These are phyloP conservation scores for Bovichtus variegatus DNA, from an alignment of 2,797 vertebrate species.

Conservation along the genomic window DNA sequence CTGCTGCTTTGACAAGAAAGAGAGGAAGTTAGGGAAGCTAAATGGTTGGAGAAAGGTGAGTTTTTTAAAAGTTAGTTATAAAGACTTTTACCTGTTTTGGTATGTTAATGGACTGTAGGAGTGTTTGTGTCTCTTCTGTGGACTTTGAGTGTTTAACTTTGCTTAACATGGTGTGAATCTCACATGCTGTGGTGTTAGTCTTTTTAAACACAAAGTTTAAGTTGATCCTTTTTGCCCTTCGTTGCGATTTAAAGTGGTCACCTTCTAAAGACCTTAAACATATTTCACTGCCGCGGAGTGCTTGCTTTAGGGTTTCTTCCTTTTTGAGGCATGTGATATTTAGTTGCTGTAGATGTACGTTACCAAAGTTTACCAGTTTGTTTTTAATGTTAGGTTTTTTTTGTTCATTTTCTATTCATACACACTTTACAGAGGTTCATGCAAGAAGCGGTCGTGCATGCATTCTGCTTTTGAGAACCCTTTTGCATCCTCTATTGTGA, in stretches of 20 bases:
- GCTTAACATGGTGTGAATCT: slow-evolving; percentile 3
- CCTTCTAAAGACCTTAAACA: background rate
- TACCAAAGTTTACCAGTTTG: background rate
- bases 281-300: background rate
- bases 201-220: background rate
- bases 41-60: slow-evolving; percentile 87
- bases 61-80: background rate
- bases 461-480: background rate
- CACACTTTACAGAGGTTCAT: background rate
- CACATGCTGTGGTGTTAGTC: background rate
- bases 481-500: background rate
- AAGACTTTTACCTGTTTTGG: background rate
- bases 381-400: background rate
- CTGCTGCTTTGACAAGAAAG: slow-evolving; percentile 87
- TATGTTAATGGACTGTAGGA: background rate
- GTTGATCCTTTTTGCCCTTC: background rate
- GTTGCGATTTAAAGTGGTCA: background rate
- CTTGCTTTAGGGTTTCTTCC: background rate
- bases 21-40: slow-evolving; percentile 84
- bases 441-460: background rate
- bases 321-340: slow-evolving; percentile 5
- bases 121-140: background rate
- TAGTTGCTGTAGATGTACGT: background rate
- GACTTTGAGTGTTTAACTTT: background rate
- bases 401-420: background rate